These are phyloP conservation scores for Grus americana DNA, from an alignment of 2,113 vertebrate genomes.

Conservation along the genomic window DNA sequence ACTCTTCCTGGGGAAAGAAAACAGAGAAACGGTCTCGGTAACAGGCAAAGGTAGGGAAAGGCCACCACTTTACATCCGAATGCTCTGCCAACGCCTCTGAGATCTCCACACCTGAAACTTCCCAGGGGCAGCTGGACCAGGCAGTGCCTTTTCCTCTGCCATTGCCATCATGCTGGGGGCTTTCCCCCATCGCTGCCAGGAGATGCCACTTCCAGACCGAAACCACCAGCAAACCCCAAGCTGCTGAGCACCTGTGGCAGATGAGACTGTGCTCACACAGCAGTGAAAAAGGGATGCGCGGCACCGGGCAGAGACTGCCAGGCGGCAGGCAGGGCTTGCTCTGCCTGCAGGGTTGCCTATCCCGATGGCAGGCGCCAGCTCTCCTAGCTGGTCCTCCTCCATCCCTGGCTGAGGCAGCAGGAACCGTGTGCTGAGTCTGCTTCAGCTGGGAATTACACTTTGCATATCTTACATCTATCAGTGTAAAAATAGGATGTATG, in stretches of 20 bases:
- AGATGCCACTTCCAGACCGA: not conserved
- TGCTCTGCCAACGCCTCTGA: not conserved
- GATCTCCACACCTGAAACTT: not conserved
- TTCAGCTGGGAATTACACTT: slow-evolving; percentile 57
- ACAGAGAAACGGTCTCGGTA: not conserved
- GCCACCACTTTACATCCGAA: rapidly evolving
- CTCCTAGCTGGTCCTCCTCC: not conserved
- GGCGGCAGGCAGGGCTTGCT: not conserved
- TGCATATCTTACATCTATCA: slow-evolving; percentile 62
- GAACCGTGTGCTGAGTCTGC: slow-evolving; percentile 56
- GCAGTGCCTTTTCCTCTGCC: not conserved
- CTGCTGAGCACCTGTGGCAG: not conserved
- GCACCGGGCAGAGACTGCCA: not conserved
- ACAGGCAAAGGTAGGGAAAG: not conserved
- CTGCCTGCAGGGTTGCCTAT: not conserved
- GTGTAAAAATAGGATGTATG: slow-evolving; percentile 67
- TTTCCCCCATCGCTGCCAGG: not conserved
- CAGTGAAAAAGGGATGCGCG: not conserved
- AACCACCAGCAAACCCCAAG: not conserved
- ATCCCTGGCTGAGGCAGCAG: slow-evolving; percentile 40
- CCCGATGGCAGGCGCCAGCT: rapidly evolving
- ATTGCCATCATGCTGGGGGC: not conserved
- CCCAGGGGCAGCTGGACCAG: not conserved
- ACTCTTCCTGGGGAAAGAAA: not conserved
- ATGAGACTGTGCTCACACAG: not conserved